Evolutionary conservation across 1,140 invertebrate species (phyloP), one percentile per base, ranked within the genome.

Genomic region (Atta cephalotes): DNA sequence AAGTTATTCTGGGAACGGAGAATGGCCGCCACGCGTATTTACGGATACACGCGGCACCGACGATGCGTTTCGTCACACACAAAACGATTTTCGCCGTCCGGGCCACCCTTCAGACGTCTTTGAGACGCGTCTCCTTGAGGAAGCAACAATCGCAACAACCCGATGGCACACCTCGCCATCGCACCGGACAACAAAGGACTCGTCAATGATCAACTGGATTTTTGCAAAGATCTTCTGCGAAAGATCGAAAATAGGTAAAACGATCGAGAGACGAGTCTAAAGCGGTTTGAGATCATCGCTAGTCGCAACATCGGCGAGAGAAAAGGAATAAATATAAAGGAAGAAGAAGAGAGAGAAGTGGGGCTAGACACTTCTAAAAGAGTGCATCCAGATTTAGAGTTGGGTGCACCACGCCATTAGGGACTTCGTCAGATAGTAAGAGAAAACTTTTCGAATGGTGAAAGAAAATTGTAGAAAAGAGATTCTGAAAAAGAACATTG

Each of bases 21-120:
- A 92, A 93, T 93, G 91, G 90, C 88, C 89, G 92, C 90, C 86
- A 87, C 53, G 89, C 86, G 90, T 94, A 94, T 94, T 94, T 94
- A 93, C 92, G 93, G 93, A 94, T 86, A 90, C 89, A 28, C 14
- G 18, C 77, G 35, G 28, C 66, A 51, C 56, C 71, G 66, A 58
- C 71, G 62, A 35, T 76, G 77, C 84, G 91, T 93, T 93, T 93
- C 92, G 90, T 93, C 91, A 93, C 92, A 93, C 92, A 91, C 92
- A 91, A 92, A 91, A 91, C 62, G 53, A 92, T 87, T 91, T 87
- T 87, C 62, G 49, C 60, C 70, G 71, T 51, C 39, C 86, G 58
- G n/a, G 35, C 53, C 86, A 82, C 88, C 89, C 85, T 80, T 84
- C 72, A 28, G 58, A 74, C 51, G 85, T 35, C 45, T 65, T 45